Conservation (phyloP, 2,113 vertebrate genomes). For the Xerus inauris region DNA sequence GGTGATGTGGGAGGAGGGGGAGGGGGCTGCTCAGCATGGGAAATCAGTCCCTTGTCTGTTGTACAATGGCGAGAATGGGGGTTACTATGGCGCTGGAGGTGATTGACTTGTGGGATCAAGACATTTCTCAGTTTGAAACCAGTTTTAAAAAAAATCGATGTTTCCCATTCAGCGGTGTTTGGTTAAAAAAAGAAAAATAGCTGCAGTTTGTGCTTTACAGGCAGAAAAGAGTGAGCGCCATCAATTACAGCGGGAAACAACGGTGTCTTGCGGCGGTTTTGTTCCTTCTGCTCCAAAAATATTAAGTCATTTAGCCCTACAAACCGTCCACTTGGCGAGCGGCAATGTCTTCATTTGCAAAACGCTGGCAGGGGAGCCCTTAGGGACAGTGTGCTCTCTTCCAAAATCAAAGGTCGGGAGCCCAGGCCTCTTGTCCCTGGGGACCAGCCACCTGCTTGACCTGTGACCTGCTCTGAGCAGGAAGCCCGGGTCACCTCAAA, state of each 20-base stretch:
- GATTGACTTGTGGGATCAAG: constrained; percentile 81
- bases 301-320: constrained; percentile 71
- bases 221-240: constrained; percentile 74
- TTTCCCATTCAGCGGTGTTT: constrained; percentile 79
- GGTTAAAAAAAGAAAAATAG: constrained; percentile 82
- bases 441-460: neutral
- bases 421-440: neutral
- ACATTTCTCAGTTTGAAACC: constrained; percentile 74
- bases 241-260: constrained; percentile 66
- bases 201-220: constrained; percentile 56
- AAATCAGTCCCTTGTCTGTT: constrained; percentile 36
- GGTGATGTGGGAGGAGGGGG: neutral
- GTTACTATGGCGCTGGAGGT: constrained; percentile 27
- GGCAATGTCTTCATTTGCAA: constrained; percentile 62
- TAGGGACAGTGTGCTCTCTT: neutral
- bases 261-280: constrained; percentile 51
- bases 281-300: constrained; percentile 70
- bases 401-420: neutral
- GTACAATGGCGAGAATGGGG: neutral
- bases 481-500: neutral
- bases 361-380: neutral
- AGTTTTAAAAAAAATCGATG: constrained; percentile 77
- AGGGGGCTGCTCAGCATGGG: neutral
- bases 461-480: neutral
- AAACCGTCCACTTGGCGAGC: neutral